Conservation (phyloP, 2,797 vertebrate genomes). For the Prunella strophiata region DNA sequence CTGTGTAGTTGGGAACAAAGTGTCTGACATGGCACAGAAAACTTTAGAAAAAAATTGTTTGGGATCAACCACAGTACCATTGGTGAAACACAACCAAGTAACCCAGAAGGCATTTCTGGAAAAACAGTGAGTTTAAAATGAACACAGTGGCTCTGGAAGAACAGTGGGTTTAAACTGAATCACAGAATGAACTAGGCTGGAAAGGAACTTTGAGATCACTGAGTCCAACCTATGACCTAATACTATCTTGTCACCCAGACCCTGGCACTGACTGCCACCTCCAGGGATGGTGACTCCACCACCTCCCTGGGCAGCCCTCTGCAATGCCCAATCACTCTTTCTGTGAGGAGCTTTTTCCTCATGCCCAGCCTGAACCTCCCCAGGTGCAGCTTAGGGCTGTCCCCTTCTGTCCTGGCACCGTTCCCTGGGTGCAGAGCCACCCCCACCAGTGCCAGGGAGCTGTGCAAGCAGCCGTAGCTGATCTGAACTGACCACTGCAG, state of each 20-base stretch:
- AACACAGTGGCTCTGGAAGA: not conserved
- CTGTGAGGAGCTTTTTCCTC: not conserved
- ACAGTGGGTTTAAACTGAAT: not conserved
- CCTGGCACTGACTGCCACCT: rapidly evolving
- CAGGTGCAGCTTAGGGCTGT: rapidly evolving
- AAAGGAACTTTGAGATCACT: not conserved
- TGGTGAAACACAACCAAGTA: not conserved
- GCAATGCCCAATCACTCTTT: rapidly evolving
- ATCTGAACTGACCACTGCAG: constrained; percentile 45
- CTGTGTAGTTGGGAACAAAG: not conserved
- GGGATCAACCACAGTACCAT: not conserved
- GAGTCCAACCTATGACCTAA: too few species aligned
- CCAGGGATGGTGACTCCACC: too few species aligned
- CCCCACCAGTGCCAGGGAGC: rapidly evolving
- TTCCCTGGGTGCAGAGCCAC: not conserved
- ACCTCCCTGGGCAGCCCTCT: not conserved
- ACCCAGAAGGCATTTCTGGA: not conserved
- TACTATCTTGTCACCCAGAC: too few species aligned
- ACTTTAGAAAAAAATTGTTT: not conserved
- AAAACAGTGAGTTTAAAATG: not conserved
- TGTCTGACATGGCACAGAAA: rapidly evolving
- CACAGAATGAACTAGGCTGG: not conserved
- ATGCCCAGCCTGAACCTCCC: rapidly evolving
- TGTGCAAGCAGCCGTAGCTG: rapidly evolving
- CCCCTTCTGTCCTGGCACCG: rapidly evolving